These are phyloP conservation scores for Melanostoma scalare DNA, from an alignment of 2,888 invertebrate genomes.

Conservation along the genomic window DNA sequence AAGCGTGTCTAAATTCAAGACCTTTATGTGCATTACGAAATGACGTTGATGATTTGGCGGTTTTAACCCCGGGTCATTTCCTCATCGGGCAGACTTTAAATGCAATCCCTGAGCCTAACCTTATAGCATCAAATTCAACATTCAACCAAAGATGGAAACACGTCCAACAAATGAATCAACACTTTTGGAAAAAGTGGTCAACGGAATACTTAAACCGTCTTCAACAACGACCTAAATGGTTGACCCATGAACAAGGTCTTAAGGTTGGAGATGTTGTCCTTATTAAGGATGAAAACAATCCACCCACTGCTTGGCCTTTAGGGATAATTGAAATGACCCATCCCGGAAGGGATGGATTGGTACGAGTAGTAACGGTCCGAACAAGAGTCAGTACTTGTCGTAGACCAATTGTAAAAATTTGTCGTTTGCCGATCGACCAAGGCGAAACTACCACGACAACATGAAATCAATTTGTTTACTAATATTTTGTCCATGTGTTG, in stretches of 20 bases:
- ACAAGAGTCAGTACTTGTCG: background rate
- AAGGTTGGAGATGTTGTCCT: constrained; percentile 8
- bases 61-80: constrained; percentile 57
- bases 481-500: constrained; percentile 6
- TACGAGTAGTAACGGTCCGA: background rate
- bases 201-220: too few species aligned
- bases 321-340: background rate
- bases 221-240: too few species aligned
- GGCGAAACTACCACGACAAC: background rate
- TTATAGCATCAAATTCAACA: too few species aligned
- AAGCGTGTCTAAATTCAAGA: constrained; percentile 75
- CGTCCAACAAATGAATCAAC: too few species aligned
- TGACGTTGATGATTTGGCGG: constrained; percentile 48
- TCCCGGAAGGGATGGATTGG: background rate
- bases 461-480: background rate
- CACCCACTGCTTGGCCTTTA: constrained; percentile 6
- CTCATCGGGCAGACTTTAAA: constrained; percentile 6
- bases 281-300: constrained; percentile 15
- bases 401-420: background rate
- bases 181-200: too few species aligned
- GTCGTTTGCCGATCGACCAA: background rate
- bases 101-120: too few species aligned
- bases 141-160: too few species aligned
- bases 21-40: constrained; percentile 70
- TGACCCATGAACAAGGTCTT: background rate